Conservation (phyloP, 2,113 vertebrate genomes). For the Pelobates fuscus region DNA sequence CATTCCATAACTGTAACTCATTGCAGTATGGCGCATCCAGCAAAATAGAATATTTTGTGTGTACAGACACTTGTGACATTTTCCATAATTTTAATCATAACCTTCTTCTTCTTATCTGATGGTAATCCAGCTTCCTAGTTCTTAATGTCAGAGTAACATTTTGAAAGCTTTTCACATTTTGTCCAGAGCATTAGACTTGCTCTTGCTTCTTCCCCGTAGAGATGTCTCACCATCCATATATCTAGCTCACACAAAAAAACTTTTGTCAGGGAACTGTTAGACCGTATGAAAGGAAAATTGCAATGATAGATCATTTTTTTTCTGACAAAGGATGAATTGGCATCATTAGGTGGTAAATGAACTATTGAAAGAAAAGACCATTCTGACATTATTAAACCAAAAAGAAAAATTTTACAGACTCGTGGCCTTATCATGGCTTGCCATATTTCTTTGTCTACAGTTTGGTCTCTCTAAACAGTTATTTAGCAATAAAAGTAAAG, state of each 20-base stretch:
- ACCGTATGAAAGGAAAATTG: slow-evolving; percentile 48
- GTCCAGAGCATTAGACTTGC: slow-evolving; percentile 30
- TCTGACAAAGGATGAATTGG: slow-evolving; percentile 51
- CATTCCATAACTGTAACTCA: background rate
- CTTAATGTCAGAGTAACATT: slow-evolving; percentile 42
- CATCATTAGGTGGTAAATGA: slow-evolving; percentile 52
- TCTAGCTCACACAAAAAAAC: slow-evolving; percentile 35
- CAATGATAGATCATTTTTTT: slow-evolving; percentile 50
- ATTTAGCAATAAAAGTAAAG: slow-evolving; percentile 50
- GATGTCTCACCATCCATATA: slow-evolving; percentile 33
- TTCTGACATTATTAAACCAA: slow-evolving; percentile 50
- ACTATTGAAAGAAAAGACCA: slow-evolving; percentile 50
- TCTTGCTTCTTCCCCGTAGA: slow-evolving; percentile 36
- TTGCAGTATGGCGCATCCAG: background rate
- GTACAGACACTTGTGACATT: slow-evolving; percentile 27
- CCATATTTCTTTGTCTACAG: slow-evolving; percentile 50
- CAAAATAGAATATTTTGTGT: slow-evolving; percentile 15
- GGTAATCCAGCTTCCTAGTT: slow-evolving; percentile 30
- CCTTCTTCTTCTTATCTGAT: slow-evolving; percentile 9
- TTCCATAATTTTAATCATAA: slow-evolving; percentile 35
- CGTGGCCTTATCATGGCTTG: slow-evolving; percentile 36
- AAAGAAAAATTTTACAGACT: slow-evolving; percentile 51
- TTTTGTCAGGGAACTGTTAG: slow-evolving; percentile 45
- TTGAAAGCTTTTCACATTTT: slow-evolving; percentile 30
- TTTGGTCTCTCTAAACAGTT: slow-evolving; percentile 46